Evolutionary conservation across 2,797 vertebrate genomes (phyloP).

Genomic region (Myioborus melanocephalus): DNA sequence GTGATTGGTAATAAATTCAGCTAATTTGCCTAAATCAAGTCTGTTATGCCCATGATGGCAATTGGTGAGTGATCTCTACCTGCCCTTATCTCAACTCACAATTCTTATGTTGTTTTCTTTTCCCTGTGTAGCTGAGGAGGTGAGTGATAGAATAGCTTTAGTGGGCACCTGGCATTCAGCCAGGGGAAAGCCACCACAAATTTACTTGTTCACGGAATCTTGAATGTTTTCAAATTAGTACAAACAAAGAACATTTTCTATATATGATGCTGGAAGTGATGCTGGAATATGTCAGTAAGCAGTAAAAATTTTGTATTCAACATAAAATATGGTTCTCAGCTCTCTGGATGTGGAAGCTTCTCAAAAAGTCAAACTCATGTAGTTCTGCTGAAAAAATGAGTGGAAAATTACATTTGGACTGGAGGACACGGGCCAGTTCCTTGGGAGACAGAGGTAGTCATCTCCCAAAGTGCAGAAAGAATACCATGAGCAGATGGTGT

Average conservation of each 20-base stretch:
- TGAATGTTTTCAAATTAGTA: background rate
- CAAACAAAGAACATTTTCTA: background rate
- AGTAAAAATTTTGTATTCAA: background rate
- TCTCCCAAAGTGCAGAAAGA: background rate
- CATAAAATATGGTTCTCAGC: background rate
- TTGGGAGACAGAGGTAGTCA: background rate
- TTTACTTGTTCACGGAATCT: background rate
- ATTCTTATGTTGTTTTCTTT: background rate
- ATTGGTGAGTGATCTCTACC: background rate
- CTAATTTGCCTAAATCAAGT: background rate
- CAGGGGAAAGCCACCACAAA: background rate
- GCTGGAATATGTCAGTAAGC: background rate
- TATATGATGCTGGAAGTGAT: background rate
- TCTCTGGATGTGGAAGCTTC: background rate
- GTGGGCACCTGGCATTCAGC: background rate
- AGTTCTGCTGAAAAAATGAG: background rate
- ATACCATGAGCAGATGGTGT: background rate
- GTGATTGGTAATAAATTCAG: background rate
- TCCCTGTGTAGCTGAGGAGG: background rate
- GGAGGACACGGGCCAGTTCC: background rate
- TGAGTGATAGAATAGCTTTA: background rate
- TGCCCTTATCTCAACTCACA: background rate
- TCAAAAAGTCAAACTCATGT: background rate
- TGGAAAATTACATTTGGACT: background rate
- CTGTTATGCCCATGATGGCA: background rate